phyloP scores from a whole-genome alignment of 2,797 vertebrate genomes.

The Amblyraja radiata region DNA sequence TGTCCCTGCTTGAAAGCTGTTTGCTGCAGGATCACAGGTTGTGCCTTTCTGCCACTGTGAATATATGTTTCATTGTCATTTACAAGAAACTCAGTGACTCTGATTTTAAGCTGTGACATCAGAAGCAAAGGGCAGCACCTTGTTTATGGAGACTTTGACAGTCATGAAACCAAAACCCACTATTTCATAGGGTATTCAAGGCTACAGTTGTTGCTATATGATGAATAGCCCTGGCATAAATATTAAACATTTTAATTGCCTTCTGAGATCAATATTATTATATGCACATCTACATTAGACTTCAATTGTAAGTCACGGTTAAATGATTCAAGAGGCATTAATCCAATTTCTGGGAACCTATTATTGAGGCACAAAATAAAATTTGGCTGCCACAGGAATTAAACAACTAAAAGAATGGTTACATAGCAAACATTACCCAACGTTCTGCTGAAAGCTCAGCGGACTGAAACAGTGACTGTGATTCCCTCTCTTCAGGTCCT shows the following conservation, averaged over 20 bases:
- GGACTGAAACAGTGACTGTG: too few species aligned
- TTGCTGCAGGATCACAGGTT: constrained; percentile 17
- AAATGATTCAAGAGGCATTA: neutral
- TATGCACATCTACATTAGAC: neutral
- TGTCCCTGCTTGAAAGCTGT: neutral
- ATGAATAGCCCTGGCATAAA: neutral
- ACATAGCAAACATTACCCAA: too few species aligned
- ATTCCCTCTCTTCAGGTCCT: too few species aligned
- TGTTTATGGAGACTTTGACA: neutral
- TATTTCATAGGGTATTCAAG: neutral
- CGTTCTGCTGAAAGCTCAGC: neutral
- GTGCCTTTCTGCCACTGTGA: constrained; percentile 6
- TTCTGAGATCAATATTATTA: neutral
- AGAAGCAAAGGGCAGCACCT: neutral
- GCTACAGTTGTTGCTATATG: neutral
- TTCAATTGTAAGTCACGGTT: too few species aligned
- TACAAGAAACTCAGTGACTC: neutral
- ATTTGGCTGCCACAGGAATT: neutral
- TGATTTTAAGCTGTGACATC: neutral
- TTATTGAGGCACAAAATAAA: neutral
- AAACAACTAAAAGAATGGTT: neutral
- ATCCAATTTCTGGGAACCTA: neutral
- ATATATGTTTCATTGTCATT: neutral
- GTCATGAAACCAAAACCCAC: neutral
- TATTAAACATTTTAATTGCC: too few species aligned